Percentiles rank a stretch among this genome's conserved stretches.
phyloP scores from a whole-genome alignment of 2,113 vertebrate species.

The Climacteris rufus region DNA sequence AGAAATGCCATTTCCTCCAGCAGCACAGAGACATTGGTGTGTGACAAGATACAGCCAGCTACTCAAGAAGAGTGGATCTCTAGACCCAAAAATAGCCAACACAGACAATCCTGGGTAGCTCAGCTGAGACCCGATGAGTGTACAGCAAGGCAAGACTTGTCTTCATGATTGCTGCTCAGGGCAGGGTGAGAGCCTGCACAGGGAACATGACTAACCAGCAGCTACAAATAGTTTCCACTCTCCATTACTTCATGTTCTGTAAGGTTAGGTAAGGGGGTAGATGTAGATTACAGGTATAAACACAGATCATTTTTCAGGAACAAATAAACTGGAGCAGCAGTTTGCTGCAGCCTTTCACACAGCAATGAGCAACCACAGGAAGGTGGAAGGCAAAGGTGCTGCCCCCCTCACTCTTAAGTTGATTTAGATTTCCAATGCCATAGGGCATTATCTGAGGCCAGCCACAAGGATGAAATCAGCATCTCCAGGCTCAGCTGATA shows the following conservation, averaged over 20 bases:
- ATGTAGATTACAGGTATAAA: neutral
- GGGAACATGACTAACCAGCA: neutral
- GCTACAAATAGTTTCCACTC: neutral
- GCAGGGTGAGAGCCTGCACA: neutral
- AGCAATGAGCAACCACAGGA: neutral
- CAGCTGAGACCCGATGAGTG: neutral
- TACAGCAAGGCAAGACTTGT: neutral
- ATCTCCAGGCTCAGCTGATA: neutral
- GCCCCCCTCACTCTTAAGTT: neutral
- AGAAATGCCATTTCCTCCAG: neutral
- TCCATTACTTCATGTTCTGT: neutral
- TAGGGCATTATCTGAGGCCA: neutral
- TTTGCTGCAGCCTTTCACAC: neutral
- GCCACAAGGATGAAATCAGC: neutral
- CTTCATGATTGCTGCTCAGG: neutral
- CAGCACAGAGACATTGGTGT: rapidly evolving
- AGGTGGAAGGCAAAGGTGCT: neutral
- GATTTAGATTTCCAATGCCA: neutral
- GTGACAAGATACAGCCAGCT: no score
- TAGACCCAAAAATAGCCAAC: neutral
- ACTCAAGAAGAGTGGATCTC: neutral
- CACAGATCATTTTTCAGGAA: neutral
- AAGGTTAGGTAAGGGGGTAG: neutral
- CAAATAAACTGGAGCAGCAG: neutral
- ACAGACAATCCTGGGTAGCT: neutral